Evolutionary conservation across 1,140 invertebrate genomes (phyloP).

Genomic region (Drosophila saltans): DNA sequence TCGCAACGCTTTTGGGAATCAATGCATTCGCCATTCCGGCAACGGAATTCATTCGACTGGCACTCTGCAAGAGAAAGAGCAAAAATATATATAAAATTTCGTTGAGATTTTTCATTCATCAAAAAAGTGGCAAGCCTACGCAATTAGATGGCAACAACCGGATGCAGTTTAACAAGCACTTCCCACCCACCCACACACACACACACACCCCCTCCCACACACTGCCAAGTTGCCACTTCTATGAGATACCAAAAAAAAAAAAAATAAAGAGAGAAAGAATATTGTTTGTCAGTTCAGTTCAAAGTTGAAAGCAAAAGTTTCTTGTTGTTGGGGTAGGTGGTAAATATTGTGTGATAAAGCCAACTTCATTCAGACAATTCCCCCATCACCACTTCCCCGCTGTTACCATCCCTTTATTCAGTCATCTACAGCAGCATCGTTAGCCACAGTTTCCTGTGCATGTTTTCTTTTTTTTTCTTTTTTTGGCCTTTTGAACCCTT

Average conservation of each 20-base stretch:
- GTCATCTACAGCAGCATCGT: constrained; percentile 47
- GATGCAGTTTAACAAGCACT: constrained; percentile 78
- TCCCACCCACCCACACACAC: constrained; percentile 30
- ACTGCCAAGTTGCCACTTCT: too few species aligned
- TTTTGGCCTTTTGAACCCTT: constrained; percentile 67
- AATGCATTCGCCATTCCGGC: constrained; percentile 88
- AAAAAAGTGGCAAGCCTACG: constrained; percentile 25
- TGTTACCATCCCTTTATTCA: neutral
- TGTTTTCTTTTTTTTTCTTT: constrained; percentile 25
- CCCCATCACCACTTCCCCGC: neutral
- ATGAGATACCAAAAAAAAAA: too few species aligned
- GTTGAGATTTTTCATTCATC: too few species aligned
- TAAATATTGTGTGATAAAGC: constrained; percentile 39
- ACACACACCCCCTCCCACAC: neutral
- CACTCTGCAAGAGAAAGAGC: constrained; percentile 85
- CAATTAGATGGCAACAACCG: constrained; percentile 74
- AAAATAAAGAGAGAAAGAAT: constrained; percentile 2
- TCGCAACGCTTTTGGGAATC: constrained; percentile 86
- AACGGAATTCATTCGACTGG: constrained; percentile 86
- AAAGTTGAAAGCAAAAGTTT: constrained; percentile 80
- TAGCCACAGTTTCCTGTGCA: constrained; percentile 80
- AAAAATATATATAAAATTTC: constrained; percentile 26
- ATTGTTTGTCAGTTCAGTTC: constrained; percentile 20
- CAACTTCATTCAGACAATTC: constrained; percentile 5
- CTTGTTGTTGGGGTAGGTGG: constrained; percentile 57